These are phyloP conservation scores for Oppia nitens DNA, from an alignment of 1,140 invertebrate species.

Conservation along the genomic window DNA sequence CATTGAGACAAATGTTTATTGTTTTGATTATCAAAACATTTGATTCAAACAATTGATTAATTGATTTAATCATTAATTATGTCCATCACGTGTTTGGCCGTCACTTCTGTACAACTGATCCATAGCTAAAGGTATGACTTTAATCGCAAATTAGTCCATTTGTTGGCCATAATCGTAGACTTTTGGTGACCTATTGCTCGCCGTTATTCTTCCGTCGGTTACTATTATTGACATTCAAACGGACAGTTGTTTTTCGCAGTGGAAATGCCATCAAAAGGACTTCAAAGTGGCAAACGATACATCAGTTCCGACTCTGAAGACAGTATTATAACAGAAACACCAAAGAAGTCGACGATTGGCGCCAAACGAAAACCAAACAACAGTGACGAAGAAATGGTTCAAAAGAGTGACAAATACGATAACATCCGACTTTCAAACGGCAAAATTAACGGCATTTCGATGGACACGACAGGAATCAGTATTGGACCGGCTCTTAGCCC, in stretches of 20 bases:
- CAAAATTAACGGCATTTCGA: neutral
- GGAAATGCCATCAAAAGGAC: constrained; percentile 3
- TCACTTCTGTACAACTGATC: too few relatives aligned
- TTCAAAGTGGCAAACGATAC: neutral
- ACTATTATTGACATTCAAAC: neutral
- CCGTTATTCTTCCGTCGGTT: neutral
- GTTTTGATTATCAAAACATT: too few relatives aligned
- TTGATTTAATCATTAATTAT: too few relatives aligned
- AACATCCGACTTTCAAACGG: neutral
- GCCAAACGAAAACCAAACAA: neutral
- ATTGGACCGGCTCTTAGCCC: neutral
- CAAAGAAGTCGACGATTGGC: neutral
- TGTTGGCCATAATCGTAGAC: neutral
- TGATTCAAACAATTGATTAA: too few relatives aligned
- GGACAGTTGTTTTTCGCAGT: constrained; percentile 8
- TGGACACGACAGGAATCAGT: neutral
- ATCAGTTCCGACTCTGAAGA: neutral
- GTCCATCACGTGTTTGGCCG: too few relatives aligned
- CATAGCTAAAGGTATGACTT: too few relatives aligned
- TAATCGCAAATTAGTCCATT: neutral
- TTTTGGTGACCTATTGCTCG: too few relatives aligned
- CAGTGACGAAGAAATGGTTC: neutral
- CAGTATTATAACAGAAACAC: neutral
- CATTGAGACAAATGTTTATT: too few relatives aligned
- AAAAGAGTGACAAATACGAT: neutral